Evolutionary conservation across 2,888 invertebrate genomes (phyloP).

Genomic region (Ormyrus thymus): DNA sequence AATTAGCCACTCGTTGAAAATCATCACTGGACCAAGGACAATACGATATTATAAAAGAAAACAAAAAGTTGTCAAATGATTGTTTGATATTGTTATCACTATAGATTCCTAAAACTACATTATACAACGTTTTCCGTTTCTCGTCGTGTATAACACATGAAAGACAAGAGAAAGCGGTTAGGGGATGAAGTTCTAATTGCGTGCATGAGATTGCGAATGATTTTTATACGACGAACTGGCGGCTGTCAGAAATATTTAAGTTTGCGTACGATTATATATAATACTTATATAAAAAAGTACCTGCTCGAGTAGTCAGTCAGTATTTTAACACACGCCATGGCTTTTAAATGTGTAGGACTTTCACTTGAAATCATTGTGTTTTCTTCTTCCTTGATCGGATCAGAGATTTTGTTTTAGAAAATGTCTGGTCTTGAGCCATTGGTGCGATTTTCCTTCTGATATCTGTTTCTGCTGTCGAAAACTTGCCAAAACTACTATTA

Average conservation of each 20-base stretch:
- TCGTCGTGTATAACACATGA: conserved; percentile 20
- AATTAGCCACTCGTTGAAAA: conserved; percentile 51
- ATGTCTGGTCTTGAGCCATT: conserved; percentile 8
- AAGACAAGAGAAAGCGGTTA: neutral
- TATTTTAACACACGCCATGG: conserved; percentile 47
- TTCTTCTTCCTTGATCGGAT: conserved; percentile 15
- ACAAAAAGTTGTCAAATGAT: conserved; percentile 31
- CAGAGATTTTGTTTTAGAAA: conserved; percentile 40
- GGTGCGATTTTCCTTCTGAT: conserved; percentile 8
- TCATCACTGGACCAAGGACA: conserved; percentile 54
- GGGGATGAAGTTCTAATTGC: conserved; percentile 6
- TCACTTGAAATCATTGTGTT: neutral
- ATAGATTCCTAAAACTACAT: conserved; percentile 43
- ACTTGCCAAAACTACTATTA: conserved; percentile 36
- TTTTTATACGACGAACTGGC: conserved; percentile 30
- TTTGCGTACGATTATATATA: conserved; percentile 32
- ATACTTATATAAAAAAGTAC: conserved; percentile 50
- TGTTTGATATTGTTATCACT: conserved; percentile 41
- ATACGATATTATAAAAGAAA: conserved; percentile 36
- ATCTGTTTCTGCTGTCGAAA: conserved; percentile 6
- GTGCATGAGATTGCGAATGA: neutral
- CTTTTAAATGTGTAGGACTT: conserved; percentile 37
- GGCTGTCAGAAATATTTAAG: conserved; percentile 30
- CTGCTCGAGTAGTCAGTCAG: conserved; percentile 51
- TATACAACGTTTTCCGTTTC: conserved; percentile 18